Base-by-base conservation (phyloP, 2,113 vertebrate genomes). In the Aleadryas rufinucha region DNA sequence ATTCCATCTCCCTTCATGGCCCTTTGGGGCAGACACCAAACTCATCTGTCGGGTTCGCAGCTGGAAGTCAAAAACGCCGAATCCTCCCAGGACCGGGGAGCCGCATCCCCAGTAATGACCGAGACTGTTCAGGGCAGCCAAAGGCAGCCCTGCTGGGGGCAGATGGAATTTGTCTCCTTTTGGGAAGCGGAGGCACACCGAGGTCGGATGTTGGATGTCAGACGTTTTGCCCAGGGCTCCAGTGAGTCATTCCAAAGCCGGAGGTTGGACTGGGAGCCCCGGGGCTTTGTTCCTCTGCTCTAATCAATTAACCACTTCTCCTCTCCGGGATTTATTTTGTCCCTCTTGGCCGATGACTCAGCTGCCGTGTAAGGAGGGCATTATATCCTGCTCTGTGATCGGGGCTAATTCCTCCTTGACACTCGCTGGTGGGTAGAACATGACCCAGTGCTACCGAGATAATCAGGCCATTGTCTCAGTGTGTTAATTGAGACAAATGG, bases 401-500 rank as follows among this genome's bases (percentile, higher is more conserved):
- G 71, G 60, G 44, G 49, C 69, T 82, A 60, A 89, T 89, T 95
- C 86, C 84, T 89, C 80, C 91, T 53, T 15, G 10, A 53, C 61
- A 23, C 65, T 53, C 13, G 18, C 77, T 16, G 50, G 22, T 53
- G 89, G 49, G 27, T 72, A 20, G 11, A 59, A 54, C 77, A n/a
- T 8, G 89, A 77, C 87, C 77, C 61, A 35, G 2, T 5, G 86
- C 54, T 52, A 39, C 65, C 2, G 6, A 93, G 61, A 95, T 87
- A 97, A 95, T 95, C 69, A 69, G 94, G 10, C 54, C 81, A 60
- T 95, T 97, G 94, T 96, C 87, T 42, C 88, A 9, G 31, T 13
- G 41, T 39, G 84, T 50, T 96, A 95, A 97, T 87, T 82, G 84
- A 94, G 95, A 96, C 81, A 95, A 95, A 96, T 80, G 27, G 15